Conservation (phyloP, 2,797 vertebrate genomes). For the Galago senegalensis region DNA sequence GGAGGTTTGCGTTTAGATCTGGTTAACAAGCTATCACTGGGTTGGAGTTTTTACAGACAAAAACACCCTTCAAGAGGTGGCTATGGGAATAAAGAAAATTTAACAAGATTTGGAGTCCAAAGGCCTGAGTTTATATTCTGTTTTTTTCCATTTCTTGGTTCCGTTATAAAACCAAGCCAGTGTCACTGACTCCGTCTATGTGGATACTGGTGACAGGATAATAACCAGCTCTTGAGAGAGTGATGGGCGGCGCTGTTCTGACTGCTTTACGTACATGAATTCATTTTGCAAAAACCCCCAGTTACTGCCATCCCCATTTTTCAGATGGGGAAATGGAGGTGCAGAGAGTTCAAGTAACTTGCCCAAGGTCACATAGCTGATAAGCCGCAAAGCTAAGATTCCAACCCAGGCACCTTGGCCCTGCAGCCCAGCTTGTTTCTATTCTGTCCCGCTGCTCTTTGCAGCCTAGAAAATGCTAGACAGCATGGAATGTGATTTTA, state of each 20-base stretch:
- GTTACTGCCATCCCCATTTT: neutral
- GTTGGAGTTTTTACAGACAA: no score
- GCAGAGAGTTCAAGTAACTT: neutral
- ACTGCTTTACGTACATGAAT: rapidly evolving
- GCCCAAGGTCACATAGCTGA: constrained; percentile 16
- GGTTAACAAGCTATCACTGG: neutral
- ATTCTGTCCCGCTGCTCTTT: no score
- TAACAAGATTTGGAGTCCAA: neutral
- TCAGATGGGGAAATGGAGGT: neutral
- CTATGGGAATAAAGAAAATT: neutral
- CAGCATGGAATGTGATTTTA: neutral
- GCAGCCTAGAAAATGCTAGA: neutral
- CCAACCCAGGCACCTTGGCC: neutral
- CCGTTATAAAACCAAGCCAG: neutral
- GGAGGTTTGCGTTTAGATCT: neutral
- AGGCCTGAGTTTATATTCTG: neutral
- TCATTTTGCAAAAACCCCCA: neutral
- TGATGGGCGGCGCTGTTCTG: rapidly evolving
- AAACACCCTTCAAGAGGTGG: neutral
- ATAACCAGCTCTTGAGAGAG: neutral
- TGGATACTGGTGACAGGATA: neutral
- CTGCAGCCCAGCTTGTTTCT: neutral
- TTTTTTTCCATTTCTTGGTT: neutral
- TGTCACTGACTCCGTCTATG: neutral
- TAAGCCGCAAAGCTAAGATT: neutral